phyloP scores from a whole-genome alignment of 2,888 invertebrate species.

The Apantesis nais region DNA sequence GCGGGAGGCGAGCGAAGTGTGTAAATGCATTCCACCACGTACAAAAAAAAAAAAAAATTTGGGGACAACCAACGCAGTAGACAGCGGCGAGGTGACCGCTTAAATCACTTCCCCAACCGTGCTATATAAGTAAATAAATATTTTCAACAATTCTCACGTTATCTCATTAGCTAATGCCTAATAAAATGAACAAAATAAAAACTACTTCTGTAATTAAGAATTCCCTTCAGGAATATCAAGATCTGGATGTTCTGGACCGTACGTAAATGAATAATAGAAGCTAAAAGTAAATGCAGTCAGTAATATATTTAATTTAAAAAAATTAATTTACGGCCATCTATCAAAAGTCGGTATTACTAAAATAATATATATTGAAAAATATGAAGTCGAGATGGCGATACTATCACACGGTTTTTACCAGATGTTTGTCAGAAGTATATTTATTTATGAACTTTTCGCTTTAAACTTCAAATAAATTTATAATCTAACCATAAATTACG shows the following conservation, averaged over 20 bases:
- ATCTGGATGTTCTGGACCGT: not conserved
- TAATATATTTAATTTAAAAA: too few relatives aligned
- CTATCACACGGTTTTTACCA: not conserved
- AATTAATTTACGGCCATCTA: not conserved
- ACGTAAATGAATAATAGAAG: not conserved
- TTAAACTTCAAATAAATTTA: not conserved
- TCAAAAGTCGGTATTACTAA: not conserved
- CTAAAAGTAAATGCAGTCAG: not conserved
- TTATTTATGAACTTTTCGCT: not conserved
- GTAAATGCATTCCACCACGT: too few relatives aligned
- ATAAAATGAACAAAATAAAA: too few relatives aligned
- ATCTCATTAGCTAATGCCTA: too few relatives aligned
- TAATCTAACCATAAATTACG: not conserved
- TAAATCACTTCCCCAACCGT: too few relatives aligned
- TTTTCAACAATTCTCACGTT: too few relatives aligned
- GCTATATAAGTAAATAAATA: too few relatives aligned
- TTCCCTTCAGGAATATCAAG: not conserved
- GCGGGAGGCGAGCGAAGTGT: too few relatives aligned
- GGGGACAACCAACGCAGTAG: too few relatives aligned
- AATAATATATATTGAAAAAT: not conserved
- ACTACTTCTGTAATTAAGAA: too few relatives aligned
- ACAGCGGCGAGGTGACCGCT: too few relatives aligned
- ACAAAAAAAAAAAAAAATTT: too few relatives aligned
- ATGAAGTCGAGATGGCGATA: not conserved
- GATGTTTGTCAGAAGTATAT: not conserved